Base-by-base conservation (phyloP, 2,113 vertebrate species). In the Genyomyrus donnyi region DNA sequence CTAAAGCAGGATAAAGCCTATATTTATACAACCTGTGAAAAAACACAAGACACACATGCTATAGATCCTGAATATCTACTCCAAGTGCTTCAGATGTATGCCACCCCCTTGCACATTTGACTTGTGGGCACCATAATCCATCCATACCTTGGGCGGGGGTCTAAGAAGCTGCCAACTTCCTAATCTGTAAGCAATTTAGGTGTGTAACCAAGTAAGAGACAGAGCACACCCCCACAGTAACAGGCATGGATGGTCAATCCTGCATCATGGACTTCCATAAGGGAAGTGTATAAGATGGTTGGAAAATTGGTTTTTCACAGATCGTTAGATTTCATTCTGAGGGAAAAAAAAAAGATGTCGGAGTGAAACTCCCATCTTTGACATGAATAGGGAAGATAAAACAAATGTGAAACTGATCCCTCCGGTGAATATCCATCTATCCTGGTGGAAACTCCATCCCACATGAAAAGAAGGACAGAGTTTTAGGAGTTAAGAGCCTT, bases 231-330 rank as follows among this genome's bases (percentile, higher is more conserved):
- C 74, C 74, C 35, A 80, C 15, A 42, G 74, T 5, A 5, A 80
- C 35, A 42, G 13, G 4, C 31, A 35, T 17, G 74, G 74, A 42
- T 19, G 74, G 35, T 46, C 80, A 89, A 84, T 56, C 35, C 11
- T 11, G 19, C 74, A 49, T 83, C 53, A 89, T 66, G n/a, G 53
- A 90, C 89, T 49, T 86, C 42, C 77, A n/a, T 62, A 84, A 86
- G 80, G 53, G 52, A 86, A 86, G 80, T 45, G 62, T 31, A 42
- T 19, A 66, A 39, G 53, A 85, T 6, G 39, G n/a, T 24, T 27
- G 5, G 52, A 66, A 90, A 91, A 91, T 86, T 90, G 87, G 46
- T 80, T 91, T 85, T 91, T 85, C 88, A 91, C 91, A 91, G 89
- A 39, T 62, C 84, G 80, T 83, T 89, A 88, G 74, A 84, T n/a